These are phyloP conservation scores for Heliothis peltigera DNA, from an alignment of 2,888 invertebrate genomes.

Conservation along the genomic window DNA sequence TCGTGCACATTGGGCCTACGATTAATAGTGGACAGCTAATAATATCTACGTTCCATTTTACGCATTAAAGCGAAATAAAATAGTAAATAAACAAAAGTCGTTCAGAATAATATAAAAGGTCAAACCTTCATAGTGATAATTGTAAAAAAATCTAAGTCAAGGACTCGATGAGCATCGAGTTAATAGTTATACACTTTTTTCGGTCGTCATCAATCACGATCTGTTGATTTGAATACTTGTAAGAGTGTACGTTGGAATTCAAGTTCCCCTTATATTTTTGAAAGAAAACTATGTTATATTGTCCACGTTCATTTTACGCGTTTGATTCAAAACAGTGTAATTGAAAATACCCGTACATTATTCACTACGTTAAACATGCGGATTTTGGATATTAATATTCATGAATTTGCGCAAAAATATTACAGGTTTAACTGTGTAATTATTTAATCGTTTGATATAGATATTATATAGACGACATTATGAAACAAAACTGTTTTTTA, in stretches of 20 bases:
- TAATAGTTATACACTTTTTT: conserved; percentile 42
- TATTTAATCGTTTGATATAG: no score
- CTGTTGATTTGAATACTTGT: conserved; percentile 39
- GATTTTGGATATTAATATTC: no score
- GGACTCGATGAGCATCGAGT: conserved; percentile 36
- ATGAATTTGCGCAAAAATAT: no score
- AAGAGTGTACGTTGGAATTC: conserved; percentile 37
- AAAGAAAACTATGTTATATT: neutral
- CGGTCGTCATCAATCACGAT: conserved; percentile 44
- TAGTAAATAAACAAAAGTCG: no score
- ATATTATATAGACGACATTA: no score
- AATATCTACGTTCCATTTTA: neutral
- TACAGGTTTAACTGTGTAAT: no score
- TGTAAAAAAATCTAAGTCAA: conserved; percentile 51
- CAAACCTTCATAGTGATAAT: conserved; percentile 25
- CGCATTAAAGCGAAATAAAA: conserved; percentile 11
- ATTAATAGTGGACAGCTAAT: neutral
- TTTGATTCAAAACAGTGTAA: no score
- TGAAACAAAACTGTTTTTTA: no score
- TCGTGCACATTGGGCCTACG: neutral
- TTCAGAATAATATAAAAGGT: conserved; percentile 39
- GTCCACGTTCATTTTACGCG: no score
- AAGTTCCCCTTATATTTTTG: conserved; percentile 3
- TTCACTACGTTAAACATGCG: no score
- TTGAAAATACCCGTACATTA: no score